phyloP scores from a whole-genome alignment of 2,888 invertebrate genomes.

The Habrosyne pyritoides region DNA sequence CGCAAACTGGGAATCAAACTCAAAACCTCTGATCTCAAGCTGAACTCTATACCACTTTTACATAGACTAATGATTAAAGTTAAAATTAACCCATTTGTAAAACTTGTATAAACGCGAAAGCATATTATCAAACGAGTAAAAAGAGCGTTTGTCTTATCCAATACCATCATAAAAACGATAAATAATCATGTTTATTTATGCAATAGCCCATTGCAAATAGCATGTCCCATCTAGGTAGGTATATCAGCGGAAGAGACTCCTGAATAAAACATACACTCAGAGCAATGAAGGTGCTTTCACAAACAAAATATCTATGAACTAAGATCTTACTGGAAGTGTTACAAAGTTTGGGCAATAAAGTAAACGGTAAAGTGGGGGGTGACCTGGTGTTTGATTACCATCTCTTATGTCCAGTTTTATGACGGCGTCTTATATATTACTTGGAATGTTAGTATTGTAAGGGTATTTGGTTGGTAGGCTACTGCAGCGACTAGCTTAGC shows the following conservation, averaged over 20 bases:
- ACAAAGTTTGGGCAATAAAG: neutral
- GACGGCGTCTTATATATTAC: no score
- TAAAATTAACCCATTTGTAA: no score
- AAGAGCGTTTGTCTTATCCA: neutral
- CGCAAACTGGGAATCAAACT: no score
- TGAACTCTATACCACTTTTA: neutral
- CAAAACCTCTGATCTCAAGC: no score
- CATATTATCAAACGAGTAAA: neutral
- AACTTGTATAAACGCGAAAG: neutral
- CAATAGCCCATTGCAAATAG: constrained; percentile 8
- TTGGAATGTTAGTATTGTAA: no score
- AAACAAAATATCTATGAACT: constrained; percentile 43
- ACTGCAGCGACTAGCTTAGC: no score
- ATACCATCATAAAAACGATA: neutral
- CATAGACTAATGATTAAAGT: no score
- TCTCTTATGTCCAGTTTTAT: no score
- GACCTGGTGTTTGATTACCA: no score
- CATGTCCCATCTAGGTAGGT: constrained; percentile 5
- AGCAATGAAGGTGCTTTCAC: constrained; percentile 43
- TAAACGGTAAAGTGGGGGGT: no score
- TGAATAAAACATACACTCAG: constrained; percentile 63
- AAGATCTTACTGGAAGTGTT: constrained; percentile 15
- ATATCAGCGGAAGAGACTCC: constrained; percentile 21
- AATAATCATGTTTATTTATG: constrained; percentile 6
- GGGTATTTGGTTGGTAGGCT: no score